phyloP scores from a whole-genome alignment of 2,797 vertebrate species.

The Falco cherrug region DNA sequence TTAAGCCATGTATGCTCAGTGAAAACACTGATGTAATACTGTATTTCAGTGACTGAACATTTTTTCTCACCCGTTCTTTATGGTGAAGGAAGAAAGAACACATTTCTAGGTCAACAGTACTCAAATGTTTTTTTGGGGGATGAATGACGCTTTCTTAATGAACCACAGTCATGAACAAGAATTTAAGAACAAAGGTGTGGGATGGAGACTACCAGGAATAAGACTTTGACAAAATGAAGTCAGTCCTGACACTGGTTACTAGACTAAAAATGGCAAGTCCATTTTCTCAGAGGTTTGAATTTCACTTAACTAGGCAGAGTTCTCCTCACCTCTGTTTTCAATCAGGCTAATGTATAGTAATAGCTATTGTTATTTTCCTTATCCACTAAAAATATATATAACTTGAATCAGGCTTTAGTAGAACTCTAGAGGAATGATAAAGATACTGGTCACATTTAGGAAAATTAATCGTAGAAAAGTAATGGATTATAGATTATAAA shows the following conservation, averaged over 20 bases:
- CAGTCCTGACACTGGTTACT: not conserved
- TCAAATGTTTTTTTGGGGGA: not conserved
- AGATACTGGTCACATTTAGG: not conserved
- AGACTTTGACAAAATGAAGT: not conserved
- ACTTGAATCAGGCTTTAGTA: not conserved
- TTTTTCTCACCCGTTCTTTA: not conserved
- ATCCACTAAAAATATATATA: not conserved
- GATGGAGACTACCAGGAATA: not conserved
- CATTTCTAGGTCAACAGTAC: not conserved
- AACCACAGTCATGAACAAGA: not conserved
- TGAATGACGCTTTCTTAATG: not conserved
- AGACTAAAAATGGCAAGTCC: not conserved
- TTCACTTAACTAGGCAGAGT: not conserved
- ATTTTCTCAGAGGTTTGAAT: not conserved
- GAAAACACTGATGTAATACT: not conserved
- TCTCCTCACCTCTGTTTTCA: not conserved
- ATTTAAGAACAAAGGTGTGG: not conserved
- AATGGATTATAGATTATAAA: conserved; percentile 52
- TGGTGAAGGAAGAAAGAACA: not conserved
- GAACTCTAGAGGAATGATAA: not conserved
- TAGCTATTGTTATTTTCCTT: not conserved
- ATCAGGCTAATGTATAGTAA: not conserved
- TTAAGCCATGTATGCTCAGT: not conserved
- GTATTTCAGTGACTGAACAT: not conserved
- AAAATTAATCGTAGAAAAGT: conserved; percentile 41